phyloP scores from a whole-genome alignment of 2,797 vertebrate genomes.

The Alosa sapidissima region DNA sequence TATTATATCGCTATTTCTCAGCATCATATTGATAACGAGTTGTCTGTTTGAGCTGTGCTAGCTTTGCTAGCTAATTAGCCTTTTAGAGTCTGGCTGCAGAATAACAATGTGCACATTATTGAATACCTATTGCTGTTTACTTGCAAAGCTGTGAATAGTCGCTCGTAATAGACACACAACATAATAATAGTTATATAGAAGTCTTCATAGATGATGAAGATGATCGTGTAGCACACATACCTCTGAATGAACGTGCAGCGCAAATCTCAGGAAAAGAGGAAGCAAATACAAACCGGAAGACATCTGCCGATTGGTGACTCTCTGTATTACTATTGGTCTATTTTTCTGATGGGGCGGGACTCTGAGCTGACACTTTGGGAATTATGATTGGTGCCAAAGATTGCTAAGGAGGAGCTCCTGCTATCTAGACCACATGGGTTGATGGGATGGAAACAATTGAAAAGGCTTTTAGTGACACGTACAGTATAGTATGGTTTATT shows the following conservation, averaged over 20 bases:
- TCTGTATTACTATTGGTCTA: conserved; percentile 10
- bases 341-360: not conserved
- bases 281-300: not conserved
- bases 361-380: not conserved
- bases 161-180: not conserved
- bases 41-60: not conserved
- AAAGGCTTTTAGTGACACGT: too few relatives aligned
- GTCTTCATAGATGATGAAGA: not conserved
- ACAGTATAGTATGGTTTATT: too few relatives aligned
- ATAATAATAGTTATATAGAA: not conserved
- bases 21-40: not conserved
- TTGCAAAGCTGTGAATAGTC: not conserved
- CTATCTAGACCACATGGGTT: too few relatives aligned
- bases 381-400: conserved; percentile 1
- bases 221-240: not conserved
- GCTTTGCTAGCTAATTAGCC: not conserved
- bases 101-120: not conserved
- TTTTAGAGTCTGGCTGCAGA: not conserved
- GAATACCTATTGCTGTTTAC: not conserved
- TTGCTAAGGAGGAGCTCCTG: too few relatives aligned
- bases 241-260: conserved; percentile 10
- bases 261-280: not conserved
- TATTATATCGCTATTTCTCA: not conserved
- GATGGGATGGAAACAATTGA: too few relatives aligned
- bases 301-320: conserved; percentile 21